phyloP scores from a whole-genome alignment of 2,888 invertebrate genomes.

The Parochlus steinenii region DNA sequence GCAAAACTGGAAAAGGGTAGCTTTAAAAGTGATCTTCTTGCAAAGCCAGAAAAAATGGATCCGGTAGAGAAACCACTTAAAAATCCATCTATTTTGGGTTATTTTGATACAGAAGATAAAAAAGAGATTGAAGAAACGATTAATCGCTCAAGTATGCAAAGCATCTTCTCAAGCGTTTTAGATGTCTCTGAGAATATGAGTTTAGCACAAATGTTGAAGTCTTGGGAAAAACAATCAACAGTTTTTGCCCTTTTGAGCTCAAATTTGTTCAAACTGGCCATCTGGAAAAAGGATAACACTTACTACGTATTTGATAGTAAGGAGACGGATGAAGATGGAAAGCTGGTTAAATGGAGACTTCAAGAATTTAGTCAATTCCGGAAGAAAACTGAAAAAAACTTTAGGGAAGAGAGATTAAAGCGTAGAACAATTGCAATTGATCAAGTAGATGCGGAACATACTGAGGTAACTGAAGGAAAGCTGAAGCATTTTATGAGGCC shows the following conservation, averaged over 20 bases:
- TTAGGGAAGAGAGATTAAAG: not conserved
- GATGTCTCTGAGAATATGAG: no score
- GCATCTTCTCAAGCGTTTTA: not conserved
- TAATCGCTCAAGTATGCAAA: not conserved
- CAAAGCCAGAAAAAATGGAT: not conserved
- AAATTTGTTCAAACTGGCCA: constrained; percentile 22
- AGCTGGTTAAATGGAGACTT: constrained; percentile 18
- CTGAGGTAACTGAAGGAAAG: not conserved
- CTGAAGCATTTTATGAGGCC: not conserved
- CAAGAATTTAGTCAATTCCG: constrained; percentile 10
- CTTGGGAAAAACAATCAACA: not conserved
- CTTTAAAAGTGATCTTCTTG: not conserved
- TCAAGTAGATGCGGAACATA: no score
- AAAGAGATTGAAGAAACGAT: constrained; percentile 11
- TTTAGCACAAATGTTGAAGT: not conserved
- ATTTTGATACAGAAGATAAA: not conserved
- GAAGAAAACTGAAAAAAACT: not conserved
- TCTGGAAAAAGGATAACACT: constrained; percentile 37
- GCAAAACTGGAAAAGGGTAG: not conserved
- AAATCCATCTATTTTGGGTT: not conserved
- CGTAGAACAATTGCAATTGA: no score
- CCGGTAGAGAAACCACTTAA: not conserved
- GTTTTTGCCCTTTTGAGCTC: constrained; percentile 15
- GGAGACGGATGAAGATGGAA: constrained; percentile 38
- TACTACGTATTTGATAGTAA: constrained; percentile 44